Evolutionary conservation across 2,888 invertebrate species (phyloP).

Genomic region (Ceramica pisi): DNA sequence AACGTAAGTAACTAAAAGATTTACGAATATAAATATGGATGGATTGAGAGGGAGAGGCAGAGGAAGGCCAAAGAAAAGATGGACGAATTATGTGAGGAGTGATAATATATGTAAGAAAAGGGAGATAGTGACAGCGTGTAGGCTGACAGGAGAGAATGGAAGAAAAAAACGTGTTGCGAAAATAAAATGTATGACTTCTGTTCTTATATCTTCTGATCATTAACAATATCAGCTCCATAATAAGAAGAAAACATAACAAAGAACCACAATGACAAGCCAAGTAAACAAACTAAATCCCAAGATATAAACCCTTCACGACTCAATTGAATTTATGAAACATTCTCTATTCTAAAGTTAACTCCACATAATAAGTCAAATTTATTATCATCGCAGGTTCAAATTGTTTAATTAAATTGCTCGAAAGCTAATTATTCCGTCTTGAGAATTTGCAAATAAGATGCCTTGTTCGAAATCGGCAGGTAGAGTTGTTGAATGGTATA

Average conservation of each 20-base stretch:
- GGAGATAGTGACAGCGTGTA: too few species aligned
- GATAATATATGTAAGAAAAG: too few species aligned
- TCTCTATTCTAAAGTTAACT: constrained; percentile 44
- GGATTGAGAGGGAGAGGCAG: too few species aligned
- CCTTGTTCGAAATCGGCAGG: constrained; percentile 56
- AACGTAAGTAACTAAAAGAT: too few species aligned
- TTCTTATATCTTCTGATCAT: too few species aligned
- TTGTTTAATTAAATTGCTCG: constrained; percentile 68
- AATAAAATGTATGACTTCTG: too few species aligned
- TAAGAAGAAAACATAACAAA: not conserved
- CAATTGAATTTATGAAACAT: constrained; percentile 49
- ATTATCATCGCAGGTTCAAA: constrained; percentile 64
- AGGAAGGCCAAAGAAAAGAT: too few species aligned
- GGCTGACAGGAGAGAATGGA: too few species aligned
- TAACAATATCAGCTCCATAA: not conserved
- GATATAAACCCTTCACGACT: constrained; percentile 19
- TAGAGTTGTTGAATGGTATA: constrained; percentile 52
- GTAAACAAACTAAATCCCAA: constrained; percentile 14
- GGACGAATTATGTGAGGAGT: too few species aligned
- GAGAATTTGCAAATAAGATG: constrained; percentile 63
- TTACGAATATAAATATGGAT: too few species aligned
- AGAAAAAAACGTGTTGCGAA: too few species aligned
- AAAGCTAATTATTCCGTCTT: constrained; percentile 68
- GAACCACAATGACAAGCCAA: not conserved
- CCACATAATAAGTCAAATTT: constrained; percentile 61